Evolutionary conservation across 1,140 invertebrate species (phyloP), one percentile per base, ranked within the genome.

Genomic region (Drosophila gunungcola): DNA sequence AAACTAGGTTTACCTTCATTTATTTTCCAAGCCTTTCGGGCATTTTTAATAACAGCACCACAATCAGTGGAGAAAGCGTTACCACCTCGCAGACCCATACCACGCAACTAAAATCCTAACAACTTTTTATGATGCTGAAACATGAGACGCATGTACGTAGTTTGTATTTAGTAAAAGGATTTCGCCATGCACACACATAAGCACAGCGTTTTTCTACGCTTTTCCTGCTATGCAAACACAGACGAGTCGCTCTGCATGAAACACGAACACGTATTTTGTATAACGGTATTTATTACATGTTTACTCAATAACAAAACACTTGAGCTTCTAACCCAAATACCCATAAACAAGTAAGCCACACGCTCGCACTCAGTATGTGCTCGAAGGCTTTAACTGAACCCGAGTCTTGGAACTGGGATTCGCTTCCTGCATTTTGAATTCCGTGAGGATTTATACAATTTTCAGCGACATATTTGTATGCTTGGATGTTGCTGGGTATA

Each of bases 301-400:
- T 83, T 83, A 83, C 80, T 83, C 80, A 83, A 83, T 83, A 83
- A 83, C 80, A 83, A 83, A 83, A 78, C 80, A 82, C 80, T 83
- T 83, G 80, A 77, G 80, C 80, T 82, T 83, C 80, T 83, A 83
- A 83, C 80, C 80, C 80, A 83, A 83, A 83, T 83, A 83, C 80
- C 80, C 75, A 83, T 83, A 83, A 83, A 83, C 70, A 83, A 70
- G 74, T 83, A 65, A 82, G 79, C 67, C 79, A 62, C 73, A 76
- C 56, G 41, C 45, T 38, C 56, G 41, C 55, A 38, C 52, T 12
- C 41, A 58, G 7, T 36, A 36, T 46, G 34, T 49, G 25, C 39
- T 43, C 27, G 7, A 6, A 16, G 3, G 45, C 58, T 43, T 43
- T 64, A 68, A 65, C 38, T 11, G 46, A 51, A 51, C 36, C 36